phyloP scores from a whole-genome alignment of 2,888 invertebrate genomes.

The Eledona agricola region DNA sequence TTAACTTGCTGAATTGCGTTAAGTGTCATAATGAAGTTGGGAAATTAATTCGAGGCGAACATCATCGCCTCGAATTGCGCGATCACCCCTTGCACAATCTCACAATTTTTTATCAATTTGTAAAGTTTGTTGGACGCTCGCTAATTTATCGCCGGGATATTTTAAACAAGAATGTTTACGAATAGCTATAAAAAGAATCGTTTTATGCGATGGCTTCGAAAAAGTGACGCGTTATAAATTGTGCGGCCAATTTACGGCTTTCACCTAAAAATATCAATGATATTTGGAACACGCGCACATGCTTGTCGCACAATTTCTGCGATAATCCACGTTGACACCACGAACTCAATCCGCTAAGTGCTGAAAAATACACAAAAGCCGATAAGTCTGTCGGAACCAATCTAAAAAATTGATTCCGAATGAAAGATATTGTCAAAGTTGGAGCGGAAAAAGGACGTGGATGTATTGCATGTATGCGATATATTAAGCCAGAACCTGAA shows the following conservation, averaged over 20 bases:
- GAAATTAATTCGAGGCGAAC: not conserved
- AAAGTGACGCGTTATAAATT: conserved; percentile 34
- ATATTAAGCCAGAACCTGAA: conserved; percentile 30
- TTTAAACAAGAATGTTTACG: conserved; percentile 30
- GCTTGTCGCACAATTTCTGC: no score
- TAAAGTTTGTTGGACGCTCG: no score
- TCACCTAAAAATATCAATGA: conserved; percentile 34
- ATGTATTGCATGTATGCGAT: conserved; percentile 31
- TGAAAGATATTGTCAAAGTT: conserved; percentile 23
- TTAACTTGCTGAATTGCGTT: not conserved
- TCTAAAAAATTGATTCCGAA: conserved; percentile 15
- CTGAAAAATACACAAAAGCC: no score
- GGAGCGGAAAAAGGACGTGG: conserved; percentile 1
- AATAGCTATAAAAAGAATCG: conserved; percentile 25
- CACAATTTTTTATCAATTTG: no score
- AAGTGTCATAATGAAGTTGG: not conserved
- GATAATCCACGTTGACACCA: no score
- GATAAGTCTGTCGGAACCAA: conserved; percentile 14
- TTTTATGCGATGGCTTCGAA: conserved; percentile 32
- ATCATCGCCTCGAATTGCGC: no score
- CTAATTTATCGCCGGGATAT: conserved; percentile 13
- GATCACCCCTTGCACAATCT: no score
- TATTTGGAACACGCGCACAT: no score
- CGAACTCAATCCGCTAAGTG: no score
- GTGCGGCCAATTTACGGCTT: conserved; percentile 35